Base-by-base conservation (phyloP, 2,888 invertebrate species). In the Diloba caeruleocephala region DNA sequence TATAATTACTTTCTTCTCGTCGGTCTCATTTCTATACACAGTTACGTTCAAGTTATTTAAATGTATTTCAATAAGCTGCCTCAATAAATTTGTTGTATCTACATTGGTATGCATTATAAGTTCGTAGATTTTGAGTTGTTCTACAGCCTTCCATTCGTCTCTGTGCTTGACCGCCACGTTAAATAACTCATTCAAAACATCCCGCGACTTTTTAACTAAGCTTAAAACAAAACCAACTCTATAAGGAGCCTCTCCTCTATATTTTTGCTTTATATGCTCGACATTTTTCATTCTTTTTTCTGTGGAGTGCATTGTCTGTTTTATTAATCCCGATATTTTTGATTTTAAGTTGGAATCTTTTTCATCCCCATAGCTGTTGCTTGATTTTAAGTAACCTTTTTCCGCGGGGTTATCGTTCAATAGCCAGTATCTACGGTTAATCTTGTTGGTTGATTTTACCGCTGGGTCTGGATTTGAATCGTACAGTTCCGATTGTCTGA, bases 101-200 rank as follows among this genome's bases (percentile, higher is more conserved):
- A 91, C 86, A 51, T 91, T 90, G 0, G 90, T 89, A 25, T 90
- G 89, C 0, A 90, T 84, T 1, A 92, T 88, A 4, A 90, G 61
- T 60, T 92, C 92, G 43, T 89, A 91, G 3, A 90, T 83, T 49
- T 90, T 91, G 45, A 92, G 58, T 65, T 90, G 88, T 56, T 92
- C 91, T 28, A 91, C 45, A 5, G 88, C 85, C 52, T 82, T 87
- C 88, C 90, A 92, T 50, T 89, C 83, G 1, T 88, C 85, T 49
- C 84, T 82, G 29, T 92, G 89, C 42, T 85, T 90, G 8, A 90
- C 76, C 0, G 91, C 91, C 0, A 90, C 81, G 34, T 89, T 90
- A 45, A 90, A 92, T 26, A 92, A 60, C 52, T 92, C 92, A 26
- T 85, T 88, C 36, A 90, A 33, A 9, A 88, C 78, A 29, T 88